Conservation (phyloP, 2,113 vertebrate genomes). For the mouse (Mus musculus) region DNA sequence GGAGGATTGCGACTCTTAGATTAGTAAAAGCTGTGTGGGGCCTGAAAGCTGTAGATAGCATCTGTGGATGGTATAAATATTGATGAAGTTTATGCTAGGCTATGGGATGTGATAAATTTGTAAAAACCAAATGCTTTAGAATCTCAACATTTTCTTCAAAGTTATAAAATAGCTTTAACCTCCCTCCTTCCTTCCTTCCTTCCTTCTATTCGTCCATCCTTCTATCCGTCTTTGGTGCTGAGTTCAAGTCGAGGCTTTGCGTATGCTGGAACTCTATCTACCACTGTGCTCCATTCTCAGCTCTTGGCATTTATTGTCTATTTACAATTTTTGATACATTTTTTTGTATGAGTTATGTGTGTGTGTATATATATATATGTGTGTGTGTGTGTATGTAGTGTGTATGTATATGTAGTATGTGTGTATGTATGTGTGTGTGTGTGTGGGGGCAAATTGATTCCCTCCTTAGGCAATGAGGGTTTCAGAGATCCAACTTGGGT, state of each 20-base stretch:
- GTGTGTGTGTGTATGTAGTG: background rate
- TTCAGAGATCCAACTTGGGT: background rate
- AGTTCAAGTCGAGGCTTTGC: background rate
- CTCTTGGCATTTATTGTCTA: background rate
- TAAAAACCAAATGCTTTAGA: constrained; percentile 5
- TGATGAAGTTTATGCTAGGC: background rate
- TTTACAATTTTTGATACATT: background rate
- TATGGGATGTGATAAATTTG: background rate
- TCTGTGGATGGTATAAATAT: background rate
- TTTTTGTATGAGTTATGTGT: background rate
- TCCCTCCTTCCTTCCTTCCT: too few species aligned
- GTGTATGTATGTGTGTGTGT: too few species aligned
- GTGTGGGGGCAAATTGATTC: background rate
- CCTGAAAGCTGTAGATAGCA: background rate
- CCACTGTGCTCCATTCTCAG: background rate
- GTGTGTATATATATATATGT: background rate
- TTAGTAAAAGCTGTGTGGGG: background rate
- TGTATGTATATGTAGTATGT: too few species aligned
- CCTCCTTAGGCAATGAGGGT: too few species aligned
- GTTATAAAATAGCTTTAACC: constrained; percentile 27
- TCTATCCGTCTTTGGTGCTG: background rate
- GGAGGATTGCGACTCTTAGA: background rate
- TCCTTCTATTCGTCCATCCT: too few species aligned
- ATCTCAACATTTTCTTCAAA: constrained; percentile 44
- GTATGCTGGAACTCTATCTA: background rate